Base-by-base conservation (phyloP, 2,888 invertebrate species). In the Campaea margaritaria region DNA sequence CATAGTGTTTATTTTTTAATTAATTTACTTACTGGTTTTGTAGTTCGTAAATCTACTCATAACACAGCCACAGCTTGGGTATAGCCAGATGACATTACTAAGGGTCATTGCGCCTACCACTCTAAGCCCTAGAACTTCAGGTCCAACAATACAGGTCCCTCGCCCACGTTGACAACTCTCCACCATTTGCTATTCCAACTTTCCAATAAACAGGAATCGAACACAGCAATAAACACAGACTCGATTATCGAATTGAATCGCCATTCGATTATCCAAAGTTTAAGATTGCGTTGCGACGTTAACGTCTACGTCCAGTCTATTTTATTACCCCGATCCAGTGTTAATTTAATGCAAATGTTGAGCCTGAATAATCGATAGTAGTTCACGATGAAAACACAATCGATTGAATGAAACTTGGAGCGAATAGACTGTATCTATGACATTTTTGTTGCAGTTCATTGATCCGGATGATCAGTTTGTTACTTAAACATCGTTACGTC, bases 171-270 rank as follows among this genome's bases (percentile, higher is more conserved):
- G 59, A 65, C 75, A 62, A 73, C 74, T 78, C 78, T 79, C 76
- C 73, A 73, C 74, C 75, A 76, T 72, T 67, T 69, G 72, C 76
- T 65, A 67, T 78, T 78, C 79, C 69, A 68, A 74, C 82, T 85
- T 82, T 83, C 82, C 73, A 83, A 78, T 78, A 74, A 76, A 76
- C 67, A 73, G 73, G 76, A 76, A 80, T 79, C 67, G 72, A 50
- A 51, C 45, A 60, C 45, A 43, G 52, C 39, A 45, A 58, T 58
- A 57, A 58, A 56, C 44, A 48, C 59, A 27, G 15, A 58, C 27
- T 63, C 52, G 61, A 63, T 64, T 63, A 66, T 64, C 54, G 51
- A 48, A 63, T 58, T 45, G 57, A 60, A 65, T 61, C 36, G 52
- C 45, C 34, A 60, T 60, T 62, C 51, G 58, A 47, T 54, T 58